phyloP scores from a whole-genome alignment of 2,888 invertebrate species.

The Pseudococcus jackbeardsleyi region DNA sequence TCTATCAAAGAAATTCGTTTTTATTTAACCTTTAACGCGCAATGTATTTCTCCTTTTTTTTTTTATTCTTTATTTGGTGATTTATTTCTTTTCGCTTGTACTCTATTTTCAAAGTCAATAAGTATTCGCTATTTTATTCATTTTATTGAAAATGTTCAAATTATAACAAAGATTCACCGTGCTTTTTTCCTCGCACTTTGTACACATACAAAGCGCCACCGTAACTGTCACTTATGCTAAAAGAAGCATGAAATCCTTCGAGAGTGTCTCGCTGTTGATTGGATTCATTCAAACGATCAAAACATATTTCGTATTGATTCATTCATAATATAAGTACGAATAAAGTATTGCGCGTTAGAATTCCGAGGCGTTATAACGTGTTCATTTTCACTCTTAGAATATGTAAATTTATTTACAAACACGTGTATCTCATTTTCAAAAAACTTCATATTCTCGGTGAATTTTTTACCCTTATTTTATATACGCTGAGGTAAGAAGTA shows the following conservation, averaged over 20 bases:
- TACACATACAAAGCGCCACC: background rate
- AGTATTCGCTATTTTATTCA: slow-evolving; percentile 20
- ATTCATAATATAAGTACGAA: slow-evolving; percentile 6
- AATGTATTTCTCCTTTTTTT: background rate
- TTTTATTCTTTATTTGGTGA: background rate
- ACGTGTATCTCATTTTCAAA: background rate
- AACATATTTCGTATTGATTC: slow-evolving; percentile 10
- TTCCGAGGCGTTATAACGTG: background rate
- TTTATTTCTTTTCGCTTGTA: slow-evolving; percentile 10
- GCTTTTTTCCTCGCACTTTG: background rate
- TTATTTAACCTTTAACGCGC: slow-evolving; percentile 39
- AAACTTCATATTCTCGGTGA: background rate
- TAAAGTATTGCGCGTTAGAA: background rate
- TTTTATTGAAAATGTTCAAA: slow-evolving; percentile 45
- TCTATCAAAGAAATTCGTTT: slow-evolving; percentile 38
- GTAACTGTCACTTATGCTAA: slow-evolving; percentile 35
- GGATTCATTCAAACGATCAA: slow-evolving; percentile 55
- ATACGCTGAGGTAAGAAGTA: background rate
- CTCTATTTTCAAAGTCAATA: slow-evolving; percentile 27
- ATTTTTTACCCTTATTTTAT: slow-evolving; percentile 3
- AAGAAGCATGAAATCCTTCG: slow-evolving; percentile 46
- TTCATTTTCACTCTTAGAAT: background rate
- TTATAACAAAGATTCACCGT: slow-evolving; percentile 28
- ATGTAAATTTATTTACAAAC: background rate
- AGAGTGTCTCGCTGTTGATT: slow-evolving; percentile 20